phyloP scores from a whole-genome alignment of 1,140 invertebrate genomes.

The Reticulitermes speratus region DNA sequence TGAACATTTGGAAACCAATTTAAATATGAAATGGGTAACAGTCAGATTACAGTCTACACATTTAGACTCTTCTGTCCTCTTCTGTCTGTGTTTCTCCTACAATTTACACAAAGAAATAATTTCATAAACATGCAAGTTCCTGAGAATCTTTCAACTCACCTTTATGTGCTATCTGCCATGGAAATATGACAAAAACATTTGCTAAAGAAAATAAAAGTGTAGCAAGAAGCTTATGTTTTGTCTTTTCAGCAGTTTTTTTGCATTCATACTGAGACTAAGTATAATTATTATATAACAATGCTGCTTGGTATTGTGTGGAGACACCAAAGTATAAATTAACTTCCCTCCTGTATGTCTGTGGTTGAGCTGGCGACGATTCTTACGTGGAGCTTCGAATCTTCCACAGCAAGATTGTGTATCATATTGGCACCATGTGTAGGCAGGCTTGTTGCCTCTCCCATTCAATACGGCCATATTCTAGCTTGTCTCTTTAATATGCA shows the following conservation, averaged over 20 bases:
- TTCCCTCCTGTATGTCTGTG: neutral
- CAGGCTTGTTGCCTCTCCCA: too few relatives aligned
- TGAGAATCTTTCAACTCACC: neutral
- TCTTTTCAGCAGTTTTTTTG: neutral
- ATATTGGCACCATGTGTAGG: too few relatives aligned
- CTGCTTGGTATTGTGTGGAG: neutral
- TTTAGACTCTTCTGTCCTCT: too few relatives aligned
- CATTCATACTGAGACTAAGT: too few relatives aligned
- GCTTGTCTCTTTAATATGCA: constrained; percentile 3
- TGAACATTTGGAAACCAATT: too few relatives aligned
- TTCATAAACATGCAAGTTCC: neutral
- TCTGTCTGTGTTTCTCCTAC: neutral
- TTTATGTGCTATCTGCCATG: too few relatives aligned
- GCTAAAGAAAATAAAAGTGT: neutral
- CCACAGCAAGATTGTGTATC: too few relatives aligned
- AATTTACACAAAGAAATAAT: neutral
- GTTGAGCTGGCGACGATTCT: neutral
- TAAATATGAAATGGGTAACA: too few relatives aligned
- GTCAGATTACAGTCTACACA: too few relatives aligned
- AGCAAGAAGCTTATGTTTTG: neutral
- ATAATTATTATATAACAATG: neutral
- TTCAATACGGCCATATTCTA: neutral
- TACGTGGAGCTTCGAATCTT: neutral
- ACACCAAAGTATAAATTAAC: neutral
- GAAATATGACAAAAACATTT: neutral